Percentiles rank a stretch among this genome's conserved stretches.
phyloP scores from a whole-genome alignment of 2,797 vertebrate genomes.

The Bradypodion ventrale region DNA sequence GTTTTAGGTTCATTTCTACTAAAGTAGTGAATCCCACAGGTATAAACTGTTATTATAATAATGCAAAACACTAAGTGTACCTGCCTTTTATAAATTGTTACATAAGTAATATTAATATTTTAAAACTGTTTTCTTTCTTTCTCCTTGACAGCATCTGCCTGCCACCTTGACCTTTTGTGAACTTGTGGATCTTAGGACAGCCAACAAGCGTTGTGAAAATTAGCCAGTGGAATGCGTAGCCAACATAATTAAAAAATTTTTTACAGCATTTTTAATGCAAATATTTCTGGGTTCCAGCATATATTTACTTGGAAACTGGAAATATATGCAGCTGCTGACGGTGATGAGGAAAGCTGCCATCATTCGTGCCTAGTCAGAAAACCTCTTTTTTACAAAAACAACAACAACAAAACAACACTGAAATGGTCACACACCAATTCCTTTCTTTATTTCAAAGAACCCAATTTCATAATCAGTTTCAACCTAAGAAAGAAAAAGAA shows the following conservation, averaged over 20 bases:
- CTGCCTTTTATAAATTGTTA: neutral
- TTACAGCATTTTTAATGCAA: neutral
- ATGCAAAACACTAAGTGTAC: neutral
- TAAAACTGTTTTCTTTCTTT: neutral
- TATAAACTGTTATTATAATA: neutral
- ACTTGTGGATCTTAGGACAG: neutral
- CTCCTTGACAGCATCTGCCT: neutral
- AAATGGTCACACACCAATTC: constrained; percentile 14
- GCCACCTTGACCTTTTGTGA: neutral
- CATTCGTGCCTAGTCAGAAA: neutral
- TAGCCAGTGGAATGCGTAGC: neutral
- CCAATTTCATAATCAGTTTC: constrained; percentile 19
- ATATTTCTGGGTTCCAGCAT: neutral
- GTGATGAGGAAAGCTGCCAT: neutral
- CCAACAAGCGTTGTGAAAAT: neutral
- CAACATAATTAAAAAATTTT: neutral
- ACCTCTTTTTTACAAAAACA: neutral
- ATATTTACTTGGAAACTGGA: neutral
- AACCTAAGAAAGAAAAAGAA: neutral
- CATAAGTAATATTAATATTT: neutral
- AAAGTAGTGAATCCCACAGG: too few species aligned
- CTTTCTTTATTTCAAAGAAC: constrained; percentile 17
- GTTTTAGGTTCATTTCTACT: neutral
- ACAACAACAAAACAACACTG: neutral
- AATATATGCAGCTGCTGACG: neutral